Evolutionary conservation across 2,888 invertebrate genomes (phyloP).

Genomic region (Leptinotarsa tumamoca): DNA sequence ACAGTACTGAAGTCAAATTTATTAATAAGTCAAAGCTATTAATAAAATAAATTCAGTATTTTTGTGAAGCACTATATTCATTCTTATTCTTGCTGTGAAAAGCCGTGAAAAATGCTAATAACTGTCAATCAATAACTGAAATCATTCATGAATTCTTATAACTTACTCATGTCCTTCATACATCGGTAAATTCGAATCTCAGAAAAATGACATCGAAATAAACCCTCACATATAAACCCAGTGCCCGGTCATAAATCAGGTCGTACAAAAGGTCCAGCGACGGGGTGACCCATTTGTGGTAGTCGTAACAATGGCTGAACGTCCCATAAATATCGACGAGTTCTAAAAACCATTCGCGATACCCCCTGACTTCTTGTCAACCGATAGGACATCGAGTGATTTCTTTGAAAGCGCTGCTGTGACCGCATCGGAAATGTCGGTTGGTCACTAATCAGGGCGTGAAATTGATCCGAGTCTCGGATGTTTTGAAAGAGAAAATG

Average conservation of each 20-base stretch:
- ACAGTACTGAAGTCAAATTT: too few relatives aligned
- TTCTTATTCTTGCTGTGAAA: too few relatives aligned
- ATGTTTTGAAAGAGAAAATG: not conserved
- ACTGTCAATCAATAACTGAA: too few relatives aligned
- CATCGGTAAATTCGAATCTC: too few relatives aligned
- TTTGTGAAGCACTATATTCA: too few relatives aligned
- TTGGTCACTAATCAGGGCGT: slow-evolving; percentile 10
- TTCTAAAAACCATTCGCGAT: slow-evolving; percentile 46
- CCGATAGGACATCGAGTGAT: slow-evolving; percentile 43
- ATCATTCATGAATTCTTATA: too few relatives aligned
- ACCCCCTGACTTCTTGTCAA: slow-evolving; percentile 45
- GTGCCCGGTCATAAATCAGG: slow-evolving; percentile 46
- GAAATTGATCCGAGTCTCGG: slow-evolving; percentile 9
- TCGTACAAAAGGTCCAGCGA: slow-evolving; percentile 47
- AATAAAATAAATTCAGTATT: too few relatives aligned
- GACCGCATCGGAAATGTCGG: slow-evolving; percentile 20
- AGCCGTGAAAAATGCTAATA: too few relatives aligned
- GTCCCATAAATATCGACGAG: slow-evolving; percentile 57
- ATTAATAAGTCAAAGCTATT: too few relatives aligned
- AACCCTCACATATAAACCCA: slow-evolving; percentile 23
- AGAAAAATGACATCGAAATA: not conserved
- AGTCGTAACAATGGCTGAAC: slow-evolving; percentile 51
- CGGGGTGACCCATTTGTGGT: slow-evolving; percentile 52
- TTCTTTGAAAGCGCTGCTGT: slow-evolving; percentile 5
- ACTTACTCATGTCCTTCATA: too few relatives aligned